Evolutionary conservation across 2,888 invertebrate species (phyloP).

Genomic region (Eilema depressum): DNA sequence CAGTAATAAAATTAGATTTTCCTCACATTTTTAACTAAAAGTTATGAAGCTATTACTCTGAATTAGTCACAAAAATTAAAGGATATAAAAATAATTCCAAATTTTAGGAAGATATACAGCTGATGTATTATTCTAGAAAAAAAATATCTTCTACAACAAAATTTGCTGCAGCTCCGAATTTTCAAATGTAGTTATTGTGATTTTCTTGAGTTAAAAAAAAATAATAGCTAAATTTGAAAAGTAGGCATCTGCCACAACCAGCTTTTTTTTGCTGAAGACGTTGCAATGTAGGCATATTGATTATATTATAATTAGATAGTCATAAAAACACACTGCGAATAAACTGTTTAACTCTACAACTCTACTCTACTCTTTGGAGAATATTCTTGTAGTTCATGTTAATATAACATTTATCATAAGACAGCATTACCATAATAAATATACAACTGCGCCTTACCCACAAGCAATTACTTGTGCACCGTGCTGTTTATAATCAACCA

Average conservation of each 20-base stretch:
- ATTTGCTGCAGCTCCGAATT: background rate
- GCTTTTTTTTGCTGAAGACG: too few relatives aligned
- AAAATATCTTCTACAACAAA: background rate
- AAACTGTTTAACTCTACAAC: background rate
- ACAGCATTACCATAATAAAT: constrained; percentile 38
- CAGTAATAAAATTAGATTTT: constrained; percentile 39
- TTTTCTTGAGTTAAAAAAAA: too few relatives aligned
- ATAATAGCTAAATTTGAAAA: too few relatives aligned
- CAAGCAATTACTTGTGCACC: background rate
- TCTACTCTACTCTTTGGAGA: background rate
- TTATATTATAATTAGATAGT: too few relatives aligned
- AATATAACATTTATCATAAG: constrained; percentile 20
- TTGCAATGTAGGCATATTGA: background rate
- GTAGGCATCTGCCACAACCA: too few relatives aligned
- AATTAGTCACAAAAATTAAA: background rate
- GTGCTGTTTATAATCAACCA: background rate
- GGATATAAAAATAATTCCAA: background rate
- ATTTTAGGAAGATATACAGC: too few relatives aligned
- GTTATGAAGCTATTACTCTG: constrained; percentile 35
- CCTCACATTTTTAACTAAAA: constrained; percentile 31
- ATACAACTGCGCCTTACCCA: constrained; percentile 27
- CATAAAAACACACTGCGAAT: too few relatives aligned
- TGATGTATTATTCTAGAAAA: too few relatives aligned
- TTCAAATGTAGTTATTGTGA: background rate
- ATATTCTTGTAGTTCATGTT: constrained; percentile 30